phyloP scores from a whole-genome alignment of 2,888 invertebrate species.

The Lingula anatina region DNA sequence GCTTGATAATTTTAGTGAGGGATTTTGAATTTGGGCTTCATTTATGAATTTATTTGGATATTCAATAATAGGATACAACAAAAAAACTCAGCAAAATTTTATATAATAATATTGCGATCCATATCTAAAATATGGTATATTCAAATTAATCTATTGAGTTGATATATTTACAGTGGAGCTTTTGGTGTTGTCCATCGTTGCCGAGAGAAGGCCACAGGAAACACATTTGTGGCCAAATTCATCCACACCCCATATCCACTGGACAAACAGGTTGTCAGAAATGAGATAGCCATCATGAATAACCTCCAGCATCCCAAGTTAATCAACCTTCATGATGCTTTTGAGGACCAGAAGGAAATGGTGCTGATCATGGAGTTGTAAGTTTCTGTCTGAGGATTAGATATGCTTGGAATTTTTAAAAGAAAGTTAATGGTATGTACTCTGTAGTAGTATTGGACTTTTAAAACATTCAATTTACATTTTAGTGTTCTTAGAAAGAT shows the following conservation, averaged over 20 bases:
- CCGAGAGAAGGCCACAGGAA: conserved; percentile 91
- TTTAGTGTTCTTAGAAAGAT: too few species aligned
- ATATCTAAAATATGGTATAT: too few species aligned
- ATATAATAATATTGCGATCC: too few species aligned
- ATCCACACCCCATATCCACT: conserved; percentile 71
- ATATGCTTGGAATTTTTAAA: neutral
- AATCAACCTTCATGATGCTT: conserved; percentile 97
- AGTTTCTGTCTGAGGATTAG: conserved; percentile 60
- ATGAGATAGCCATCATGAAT: conserved; percentile 99
- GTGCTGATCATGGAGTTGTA: conserved; percentile 98
- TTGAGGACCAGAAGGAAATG: conserved; percentile 99
- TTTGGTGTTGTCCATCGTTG: conserved; percentile 99
- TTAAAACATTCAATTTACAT: too few species aligned
- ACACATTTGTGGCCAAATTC: conserved; percentile 98
- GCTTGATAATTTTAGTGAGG: too few species aligned
- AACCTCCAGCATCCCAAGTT: conserved; percentile 94
- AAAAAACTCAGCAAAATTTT: too few species aligned
- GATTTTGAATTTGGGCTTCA: too few species aligned
- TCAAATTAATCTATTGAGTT: too few species aligned
- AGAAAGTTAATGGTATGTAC: too few species aligned
- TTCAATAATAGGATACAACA: too few species aligned
- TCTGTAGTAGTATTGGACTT: too few species aligned
- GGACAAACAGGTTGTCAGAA: conserved; percentile 94
- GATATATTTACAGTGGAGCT: conserved; percentile 75
- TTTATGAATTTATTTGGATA: too few species aligned